phyloP scores from a whole-genome alignment of 1,140 invertebrate species.

The Drosophila repletoides region DNA sequence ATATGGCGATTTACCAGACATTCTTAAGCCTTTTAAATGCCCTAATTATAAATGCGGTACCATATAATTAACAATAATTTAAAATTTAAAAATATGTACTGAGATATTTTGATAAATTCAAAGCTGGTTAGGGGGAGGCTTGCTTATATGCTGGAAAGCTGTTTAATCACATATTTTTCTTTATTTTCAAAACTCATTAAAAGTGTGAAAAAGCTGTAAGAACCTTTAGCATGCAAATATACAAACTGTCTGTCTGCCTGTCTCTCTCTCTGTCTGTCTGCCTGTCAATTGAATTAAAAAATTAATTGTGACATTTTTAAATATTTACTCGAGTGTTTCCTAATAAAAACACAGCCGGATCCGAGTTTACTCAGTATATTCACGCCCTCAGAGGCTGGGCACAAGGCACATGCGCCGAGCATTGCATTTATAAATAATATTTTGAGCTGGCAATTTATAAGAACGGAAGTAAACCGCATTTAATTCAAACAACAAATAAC shows the following conservation, averaged over 20 bases:
- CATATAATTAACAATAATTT: background rate
- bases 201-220: conserved; percentile 64
- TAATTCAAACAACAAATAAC: no score
- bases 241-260: no score
- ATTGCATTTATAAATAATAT: conserved; percentile 6
- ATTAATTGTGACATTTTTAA: conserved; percentile 63
- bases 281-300: conserved; percentile 19
- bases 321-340: conserved; percentile 51
- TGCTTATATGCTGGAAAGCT: conserved; percentile 10
- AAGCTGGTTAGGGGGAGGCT: conserved; percentile 6
- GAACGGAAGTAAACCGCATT: conserved; percentile 41
- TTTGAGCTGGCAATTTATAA: conserved; percentile 18
- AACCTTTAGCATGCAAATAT: conserved; percentile 48
- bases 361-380: background rate
- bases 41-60: conserved; percentile 21
- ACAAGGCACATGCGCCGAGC: background rate
- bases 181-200: conserved; percentile 43
- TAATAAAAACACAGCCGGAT: conserved; percentile 50
- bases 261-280: background rate
- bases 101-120: no score
- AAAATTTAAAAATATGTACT: no score
- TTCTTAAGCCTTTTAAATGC: conserved; percentile 36
- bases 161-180: background rate
- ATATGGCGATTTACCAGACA: conserved; percentile 32
- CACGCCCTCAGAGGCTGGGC: conserved; percentile 15